Base-by-base conservation (phyloP, 2,113 vertebrate genomes). In the Gallinago undulata region DNA sequence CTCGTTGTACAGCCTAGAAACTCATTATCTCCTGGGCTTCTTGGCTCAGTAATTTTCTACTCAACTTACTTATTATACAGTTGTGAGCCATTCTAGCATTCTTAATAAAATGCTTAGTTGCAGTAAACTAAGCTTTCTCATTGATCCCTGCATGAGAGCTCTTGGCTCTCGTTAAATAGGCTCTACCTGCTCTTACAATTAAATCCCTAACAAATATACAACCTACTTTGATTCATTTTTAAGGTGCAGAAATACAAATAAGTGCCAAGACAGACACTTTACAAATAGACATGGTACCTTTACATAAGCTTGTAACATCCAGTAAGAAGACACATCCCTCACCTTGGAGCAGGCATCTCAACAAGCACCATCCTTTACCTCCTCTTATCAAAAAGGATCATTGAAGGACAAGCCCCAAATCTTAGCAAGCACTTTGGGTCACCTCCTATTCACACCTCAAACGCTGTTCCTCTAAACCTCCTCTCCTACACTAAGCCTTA, bases 401-500 rank as follows among this genome's bases (percentile, higher is more conserved):
- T 0, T 4, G 1, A 6, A 62, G 3, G 4, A 50, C 1, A 18
- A 33, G 4, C 10, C 6, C 45, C 8, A 35, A 0, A 0, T 4
- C 7, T 13, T 0, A 5, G 1, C 14, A 1, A 76, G 0, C 7
- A 8, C 7, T 8, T 6, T 1, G 0, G 0, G 0, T 5, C 10
- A 16, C 2, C 1, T 13, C 14, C 35, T 21, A 2, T 6, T 43
- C 16, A 21, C 1, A 35, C 16, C 22, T 9, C 27, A 57, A 28
- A 35, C 0, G 9, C 5, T 3, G 0, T 0, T 25, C 7, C 2
- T 39, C 21, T 35, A 59, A 2, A 4, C 3, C 17, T 55, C 11
- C 17, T 10, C 28, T 39, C 8, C 64, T 35, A 5, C 4, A 23
- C 13, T 0, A 2, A 63, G 6, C 45, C 41, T 39, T 21, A 6